Conservation (phyloP, 2,888 invertebrate genomes). For the Drosophila nigritarsus region DNA sequence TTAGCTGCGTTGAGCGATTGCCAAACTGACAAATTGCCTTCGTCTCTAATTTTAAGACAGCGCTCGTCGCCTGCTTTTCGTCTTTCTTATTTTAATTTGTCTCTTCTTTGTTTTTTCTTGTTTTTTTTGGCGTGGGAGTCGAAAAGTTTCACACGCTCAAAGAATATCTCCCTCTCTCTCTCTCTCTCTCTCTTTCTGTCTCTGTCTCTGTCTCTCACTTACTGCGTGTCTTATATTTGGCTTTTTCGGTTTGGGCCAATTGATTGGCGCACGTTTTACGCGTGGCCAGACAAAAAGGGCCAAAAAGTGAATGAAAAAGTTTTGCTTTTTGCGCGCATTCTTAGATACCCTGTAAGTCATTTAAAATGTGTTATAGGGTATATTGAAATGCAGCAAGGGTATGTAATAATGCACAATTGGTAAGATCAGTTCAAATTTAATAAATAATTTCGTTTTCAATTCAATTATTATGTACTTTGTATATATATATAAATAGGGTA, state of each 20-base stretch:
- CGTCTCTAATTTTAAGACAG: constrained; percentile 74
- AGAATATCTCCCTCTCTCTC: constrained; percentile 5
- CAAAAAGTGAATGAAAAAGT: constrained; percentile 21
- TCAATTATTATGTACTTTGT: no score
- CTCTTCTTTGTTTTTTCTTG: constrained; percentile 8
- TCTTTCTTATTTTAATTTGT: constrained; percentile 66
- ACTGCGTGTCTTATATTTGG: constrained; percentile 15
- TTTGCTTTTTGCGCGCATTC: constrained; percentile 15
- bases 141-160: constrained; percentile 68
- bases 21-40: constrained; percentile 76
- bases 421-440: not conserved
- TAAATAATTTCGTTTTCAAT: no score
- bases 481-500: no score
- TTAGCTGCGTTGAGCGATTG: constrained; percentile 66
- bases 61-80: constrained; percentile 37
- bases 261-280: constrained; percentile 80
- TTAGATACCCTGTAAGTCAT: not conserved
- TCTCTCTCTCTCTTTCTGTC: constrained; percentile 23
- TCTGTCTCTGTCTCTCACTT: constrained; percentile 4
- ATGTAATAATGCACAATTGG: not conserved
- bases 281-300: constrained; percentile 51
- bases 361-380: not conserved
- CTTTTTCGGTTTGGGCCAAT: constrained; percentile 49
- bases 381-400: not conserved
- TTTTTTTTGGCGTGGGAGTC: constrained; percentile 70